phyloP scores from a whole-genome alignment of 1,140 invertebrate genomes.

The Holcopasites calliopsidis region DNA sequence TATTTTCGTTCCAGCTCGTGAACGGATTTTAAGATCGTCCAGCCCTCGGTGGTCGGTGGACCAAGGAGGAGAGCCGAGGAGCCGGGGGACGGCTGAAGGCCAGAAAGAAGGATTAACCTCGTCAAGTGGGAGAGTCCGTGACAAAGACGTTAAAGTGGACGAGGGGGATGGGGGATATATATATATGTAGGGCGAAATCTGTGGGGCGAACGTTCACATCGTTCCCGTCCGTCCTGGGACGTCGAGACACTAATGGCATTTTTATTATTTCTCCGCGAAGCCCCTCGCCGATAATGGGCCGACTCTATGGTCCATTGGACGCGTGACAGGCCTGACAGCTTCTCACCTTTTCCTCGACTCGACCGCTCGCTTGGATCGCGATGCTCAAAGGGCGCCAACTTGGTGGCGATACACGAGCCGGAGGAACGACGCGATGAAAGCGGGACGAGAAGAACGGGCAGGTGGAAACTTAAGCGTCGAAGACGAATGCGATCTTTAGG shows the following conservation, averaged over 20 bases:
- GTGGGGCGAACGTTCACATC: constrained; percentile 59
- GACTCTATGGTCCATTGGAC: constrained; percentile 76
- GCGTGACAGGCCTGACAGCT: constrained; percentile 73
- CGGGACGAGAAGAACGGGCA: neutral
- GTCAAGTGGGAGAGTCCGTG: constrained; percentile 71
- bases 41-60: constrained; percentile 33
- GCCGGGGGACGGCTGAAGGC: constrained; percentile 51
- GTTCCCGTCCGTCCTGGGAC: constrained; percentile 51
- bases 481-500: too few species aligned
- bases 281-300: constrained; percentile 64
- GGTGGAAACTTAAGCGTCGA: too few species aligned
- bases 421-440: neutral
- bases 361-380: neutral
- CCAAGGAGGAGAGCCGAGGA: constrained; percentile 42
- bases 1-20: constrained; percentile 72
- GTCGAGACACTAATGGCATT: constrained; percentile 77
- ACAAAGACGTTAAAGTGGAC: constrained; percentile 69
- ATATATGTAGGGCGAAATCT: constrained; percentile 59
- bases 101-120: constrained; percentile 73
- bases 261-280: constrained; percentile 77
- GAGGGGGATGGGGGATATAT: constrained; percentile 52
- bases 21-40: constrained; percentile 62
- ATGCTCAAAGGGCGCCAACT: neutral
- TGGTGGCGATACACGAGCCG: neutral
- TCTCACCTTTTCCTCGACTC: constrained; percentile 62